Evolutionary conservation across 1,140 invertebrate genomes (phyloP).

Genomic region (Copidosoma floridanum): DNA sequence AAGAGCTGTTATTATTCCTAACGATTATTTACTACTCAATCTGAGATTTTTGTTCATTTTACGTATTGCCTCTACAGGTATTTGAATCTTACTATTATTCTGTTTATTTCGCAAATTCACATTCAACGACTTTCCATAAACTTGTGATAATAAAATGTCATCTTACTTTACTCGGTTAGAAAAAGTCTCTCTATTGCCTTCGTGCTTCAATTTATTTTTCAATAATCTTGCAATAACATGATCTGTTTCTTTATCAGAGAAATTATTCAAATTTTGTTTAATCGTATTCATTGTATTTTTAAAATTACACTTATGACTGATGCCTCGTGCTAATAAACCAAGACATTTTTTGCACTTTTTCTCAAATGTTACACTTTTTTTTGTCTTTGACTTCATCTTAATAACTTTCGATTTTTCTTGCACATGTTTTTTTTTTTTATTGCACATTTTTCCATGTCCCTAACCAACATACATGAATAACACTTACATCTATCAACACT

Average conservation of each 20-base stretch:
- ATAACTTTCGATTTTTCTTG: too few relatives aligned
- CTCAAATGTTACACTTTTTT: too few relatives aligned
- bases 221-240: not conserved
- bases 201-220: not conserved
- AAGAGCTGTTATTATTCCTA: not conserved
- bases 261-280: not conserved
- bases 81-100: not conserved
- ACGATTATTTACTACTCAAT: not conserved
- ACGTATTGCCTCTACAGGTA: not conserved
- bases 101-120: not conserved
- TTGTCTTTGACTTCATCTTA: too few relatives aligned
- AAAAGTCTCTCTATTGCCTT: not conserved
- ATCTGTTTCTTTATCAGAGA: not conserved
- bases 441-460: too few relatives aligned
- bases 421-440: too few relatives aligned
- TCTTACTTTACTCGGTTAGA: not conserved
- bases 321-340: not conserved
- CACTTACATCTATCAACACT: too few relatives aligned
- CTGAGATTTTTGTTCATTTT: not conserved
- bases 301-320: conserved; percentile 1
- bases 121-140: not conserved
- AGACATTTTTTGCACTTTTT: not conserved
- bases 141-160: not conserved
- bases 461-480: too few relatives aligned
- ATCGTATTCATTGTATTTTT: not conserved